Conservation (phyloP, 2,888 invertebrate genomes). For the Hololepta plana region DNA sequence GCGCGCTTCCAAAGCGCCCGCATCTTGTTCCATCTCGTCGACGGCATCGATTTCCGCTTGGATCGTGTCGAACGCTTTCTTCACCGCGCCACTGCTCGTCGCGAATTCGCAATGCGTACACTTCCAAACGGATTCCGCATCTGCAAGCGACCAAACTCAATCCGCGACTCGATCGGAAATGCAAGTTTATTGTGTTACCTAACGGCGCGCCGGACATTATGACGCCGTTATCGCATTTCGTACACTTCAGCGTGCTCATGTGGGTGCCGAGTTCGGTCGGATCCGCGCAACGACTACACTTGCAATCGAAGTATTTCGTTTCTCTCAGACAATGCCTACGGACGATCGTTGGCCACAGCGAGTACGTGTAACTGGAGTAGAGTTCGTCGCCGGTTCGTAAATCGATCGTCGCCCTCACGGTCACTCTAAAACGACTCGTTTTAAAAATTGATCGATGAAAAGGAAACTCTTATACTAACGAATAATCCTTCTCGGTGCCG, state of each 20-base stretch:
- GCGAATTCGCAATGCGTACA: conserved; percentile 50
- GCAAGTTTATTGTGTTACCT: conserved; percentile 31
- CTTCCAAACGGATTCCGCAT: conserved; percentile 40
- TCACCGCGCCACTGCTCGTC: conserved; percentile 39
- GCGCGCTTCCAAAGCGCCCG: conserved; percentile 41
- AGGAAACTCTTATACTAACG: conserved; percentile 3
- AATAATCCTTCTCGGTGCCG: conserved; percentile 7
- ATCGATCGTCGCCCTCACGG: conserved; percentile 47
- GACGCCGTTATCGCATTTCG: conserved; percentile 54
- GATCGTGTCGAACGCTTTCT: conserved; percentile 41
- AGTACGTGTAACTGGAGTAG: conserved; percentile 58
- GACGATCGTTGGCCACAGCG: conserved; percentile 50
- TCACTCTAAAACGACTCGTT: conserved; percentile 33
- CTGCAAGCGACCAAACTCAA: conserved; percentile 28
- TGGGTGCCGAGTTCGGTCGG: conserved; percentile 66
- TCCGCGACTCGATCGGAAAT: no score
- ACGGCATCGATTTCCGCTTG: conserved; percentile 47
- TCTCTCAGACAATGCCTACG: conserved; percentile 49
- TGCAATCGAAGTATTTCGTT: conserved; percentile 66
- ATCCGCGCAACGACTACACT: conserved; percentile 56
- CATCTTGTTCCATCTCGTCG: conserved; percentile 36
- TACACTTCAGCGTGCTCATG: conserved; percentile 62
- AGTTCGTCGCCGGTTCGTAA: conserved; percentile 45
- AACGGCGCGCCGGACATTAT: conserved; percentile 45
- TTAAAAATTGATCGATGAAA: conserved; percentile 1